Evolutionary conservation across 2,888 invertebrate genomes (phyloP), one percentile per base, ranked within the genome.

Genomic region (Thecocarcelia acutangulata): DNA sequence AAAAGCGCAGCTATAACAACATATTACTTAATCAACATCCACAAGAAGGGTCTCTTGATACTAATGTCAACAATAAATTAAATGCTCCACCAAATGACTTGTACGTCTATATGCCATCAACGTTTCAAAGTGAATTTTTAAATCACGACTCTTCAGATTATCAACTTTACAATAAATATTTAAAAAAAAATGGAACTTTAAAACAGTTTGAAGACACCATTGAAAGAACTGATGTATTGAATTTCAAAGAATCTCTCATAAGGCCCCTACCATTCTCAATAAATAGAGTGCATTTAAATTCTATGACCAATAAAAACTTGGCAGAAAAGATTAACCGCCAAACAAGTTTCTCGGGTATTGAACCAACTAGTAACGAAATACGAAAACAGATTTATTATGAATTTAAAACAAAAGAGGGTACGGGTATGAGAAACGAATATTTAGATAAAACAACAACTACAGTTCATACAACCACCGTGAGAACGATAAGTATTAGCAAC

Each of bases 71-170:
- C n/a, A 58, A 58, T 19, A 69, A 58, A 19, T 1, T 24, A 2
- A 69, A 54, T 61, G 9, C 61, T 3, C 11, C 37, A 4, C 42
- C 64, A 37, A 74, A 54, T 40, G 54, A 56, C n/a, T 37, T 77
- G 37, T 77, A 50, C 12, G 42, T 87, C 73, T 87, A 85, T 82
- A 84, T 87, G 19, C 87, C 87, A 46, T 84, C 87, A 40, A 85
- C 84, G 6, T 86, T 87, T 24, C 86, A 87, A 58, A 86, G 40
- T n/a, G 87, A 69, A 59, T 77, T 19, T 70, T 13, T 56, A 2
- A 68, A 48, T 46, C 19, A 58, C 46, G 69, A 58, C 15, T 2
- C 50, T 15, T 3, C 54, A 6, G n/a, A 11, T 6, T 66, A 66
- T 59, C 59, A 54, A 4, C 37, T 33, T 3, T 73, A 66, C 46